Percentiles rank a stretch among this genome's conserved stretches.
Evolutionary conservation across 2,888 invertebrate genomes (phyloP).

Genomic region (Erebia aethiops): DNA sequence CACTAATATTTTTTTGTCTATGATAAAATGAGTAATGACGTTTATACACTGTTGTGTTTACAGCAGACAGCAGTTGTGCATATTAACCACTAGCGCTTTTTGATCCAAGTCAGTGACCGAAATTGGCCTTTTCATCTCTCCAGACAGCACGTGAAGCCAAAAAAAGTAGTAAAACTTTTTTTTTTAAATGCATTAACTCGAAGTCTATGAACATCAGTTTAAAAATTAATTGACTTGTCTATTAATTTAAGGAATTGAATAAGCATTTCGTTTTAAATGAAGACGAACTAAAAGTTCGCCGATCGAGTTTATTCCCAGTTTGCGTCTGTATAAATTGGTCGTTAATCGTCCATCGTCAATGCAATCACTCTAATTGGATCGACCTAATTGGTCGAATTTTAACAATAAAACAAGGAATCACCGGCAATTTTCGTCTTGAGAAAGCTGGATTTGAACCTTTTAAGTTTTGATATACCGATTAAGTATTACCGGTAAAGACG

Average conservation of each 20-base stretch:
- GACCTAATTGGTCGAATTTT: constrained; percentile 9
- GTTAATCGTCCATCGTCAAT: constrained; percentile 13
- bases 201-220: not conserved
- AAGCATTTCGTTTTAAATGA: constrained; percentile 15
- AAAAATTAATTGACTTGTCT: constrained; percentile 1
- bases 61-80: too few relatives aligned
- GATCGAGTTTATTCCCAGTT: constrained; percentile 12
- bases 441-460: not conserved
- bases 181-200: too few relatives aligned
- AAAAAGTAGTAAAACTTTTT: too few relatives aligned
- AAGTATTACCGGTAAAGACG: too few relatives aligned
- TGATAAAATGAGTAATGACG: too few relatives aligned
- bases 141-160: too few relatives aligned
- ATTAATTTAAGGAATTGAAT: constrained; percentile 16
- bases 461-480: not conserved
- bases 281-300: constrained; percentile 12
- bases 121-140: too few relatives aligned
- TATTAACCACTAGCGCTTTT: too few relatives aligned
- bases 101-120: too few relatives aligned
- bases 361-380: constrained; percentile 24
- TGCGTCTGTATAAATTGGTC: constrained; percentile 11
- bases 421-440: not conserved
- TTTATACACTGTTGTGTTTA: too few relatives aligned
- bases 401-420: constrained; percentile 3
- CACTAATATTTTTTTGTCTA: too few relatives aligned